Percentiles rank a stretch among this genome's conserved stretches.
These are phyloP conservation scores for Linyphia triangularis DNA, from an alignment of 2,888 invertebrate genomes.

Conservation along the genomic window DNA sequence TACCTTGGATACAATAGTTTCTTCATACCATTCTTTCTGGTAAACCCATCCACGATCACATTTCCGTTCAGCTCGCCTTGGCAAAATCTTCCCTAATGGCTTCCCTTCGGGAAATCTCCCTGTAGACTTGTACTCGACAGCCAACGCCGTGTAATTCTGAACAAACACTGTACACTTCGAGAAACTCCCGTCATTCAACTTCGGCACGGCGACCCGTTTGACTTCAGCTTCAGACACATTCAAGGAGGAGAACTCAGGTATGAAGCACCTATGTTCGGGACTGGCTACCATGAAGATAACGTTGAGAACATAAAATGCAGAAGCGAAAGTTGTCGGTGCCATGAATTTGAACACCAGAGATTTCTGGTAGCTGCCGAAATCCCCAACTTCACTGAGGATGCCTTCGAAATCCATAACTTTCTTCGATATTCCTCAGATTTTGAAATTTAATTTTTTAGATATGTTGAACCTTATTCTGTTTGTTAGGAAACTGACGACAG, in stretches of 20 bases:
- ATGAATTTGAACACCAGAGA: constrained; percentile 64
- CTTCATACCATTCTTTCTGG: constrained; percentile 70
- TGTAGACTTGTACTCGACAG: constrained; percentile 18
- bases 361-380: constrained; percentile 62
- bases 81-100: constrained; percentile 28
- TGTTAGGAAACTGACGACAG: too few relatives aligned
- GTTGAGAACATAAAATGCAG: constrained; percentile 67
- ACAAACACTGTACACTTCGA: constrained; percentile 60
- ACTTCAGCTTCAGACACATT: constrained; percentile 50
- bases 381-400: constrained; percentile 57
- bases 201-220: constrained; percentile 29
- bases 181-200: constrained; percentile 36
- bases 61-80: constrained; percentile 30
- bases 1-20: constrained; percentile 63
- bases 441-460: not conserved
- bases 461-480: not conserved
- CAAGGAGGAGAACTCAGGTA: constrained; percentile 81
- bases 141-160: constrained; percentile 40
- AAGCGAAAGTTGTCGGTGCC: constrained; percentile 66
- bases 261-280: constrained; percentile 84
- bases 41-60: constrained; percentile 56
- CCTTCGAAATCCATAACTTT: constrained; percentile 64
- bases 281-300: constrained; percentile 81
- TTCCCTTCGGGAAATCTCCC: constrained; percentile 51
- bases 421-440: not conserved